phyloP scores from a whole-genome alignment of 2,113 vertebrate species.

The Trogon melanurus region DNA sequence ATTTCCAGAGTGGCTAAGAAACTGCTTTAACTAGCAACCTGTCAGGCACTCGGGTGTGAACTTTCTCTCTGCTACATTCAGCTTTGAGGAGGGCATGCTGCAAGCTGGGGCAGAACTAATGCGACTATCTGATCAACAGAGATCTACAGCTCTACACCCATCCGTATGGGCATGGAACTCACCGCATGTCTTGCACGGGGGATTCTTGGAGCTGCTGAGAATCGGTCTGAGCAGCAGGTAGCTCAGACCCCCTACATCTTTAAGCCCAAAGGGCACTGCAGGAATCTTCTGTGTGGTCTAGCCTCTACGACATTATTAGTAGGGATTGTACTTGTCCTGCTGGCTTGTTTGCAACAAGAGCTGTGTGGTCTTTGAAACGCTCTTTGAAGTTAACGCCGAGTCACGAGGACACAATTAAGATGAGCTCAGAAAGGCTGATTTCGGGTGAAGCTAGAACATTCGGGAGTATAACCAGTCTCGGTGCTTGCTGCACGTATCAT shows the following conservation, averaged over 20 bases:
- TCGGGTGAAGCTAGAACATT: not conserved
- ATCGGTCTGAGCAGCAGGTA: not conserved
- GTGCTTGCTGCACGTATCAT: not conserved
- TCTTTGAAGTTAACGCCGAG: constrained; percentile 44
- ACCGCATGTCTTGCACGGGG: not conserved
- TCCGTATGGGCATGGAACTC: not conserved
- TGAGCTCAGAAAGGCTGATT: not conserved
- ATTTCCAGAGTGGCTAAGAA: not conserved
- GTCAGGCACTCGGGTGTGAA: constrained; percentile 27
- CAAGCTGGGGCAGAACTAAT: constrained; percentile 45
- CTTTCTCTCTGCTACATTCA: not conserved
- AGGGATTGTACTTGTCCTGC: constrained; percentile 39
- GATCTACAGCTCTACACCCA: constrained; percentile 37
- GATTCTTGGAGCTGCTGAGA: constrained; percentile 15
- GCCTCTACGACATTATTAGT: not conserved
- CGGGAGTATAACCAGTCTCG: fast-evolving
- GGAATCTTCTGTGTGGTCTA: constrained; percentile 46
- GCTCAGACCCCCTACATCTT: constrained; percentile 61
- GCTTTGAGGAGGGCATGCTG: constrained; percentile 17
- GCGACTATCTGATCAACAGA: constrained; percentile 44
- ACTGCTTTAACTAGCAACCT: constrained; percentile 1
- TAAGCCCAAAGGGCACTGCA: constrained; percentile 51
- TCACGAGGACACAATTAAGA: not conserved
- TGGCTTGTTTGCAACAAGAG: constrained; percentile 20
- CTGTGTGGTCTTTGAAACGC: constrained; percentile 31